Evolutionary conservation across 1,140 invertebrate species (phyloP), one percentile per base, ranked within the genome.

Genomic region (Cherax destructor): DNA sequence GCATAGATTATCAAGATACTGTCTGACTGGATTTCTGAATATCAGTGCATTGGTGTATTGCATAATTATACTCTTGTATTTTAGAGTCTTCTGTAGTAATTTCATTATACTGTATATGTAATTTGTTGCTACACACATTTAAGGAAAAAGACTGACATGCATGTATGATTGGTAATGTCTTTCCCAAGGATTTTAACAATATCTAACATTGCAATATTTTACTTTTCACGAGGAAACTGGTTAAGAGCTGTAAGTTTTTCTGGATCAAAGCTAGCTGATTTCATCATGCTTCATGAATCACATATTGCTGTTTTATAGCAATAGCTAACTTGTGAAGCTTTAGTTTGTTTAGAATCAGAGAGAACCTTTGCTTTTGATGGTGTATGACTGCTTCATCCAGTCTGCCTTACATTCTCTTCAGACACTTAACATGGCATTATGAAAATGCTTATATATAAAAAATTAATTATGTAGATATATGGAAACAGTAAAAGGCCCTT

Each of bases 191-290:
- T 85, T 65, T 50, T 65, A 80, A 50, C 30, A 56, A 78, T 49
- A 80, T 78, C 61, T 91, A 84, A 91, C 72, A 65, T 90, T 49
- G 52, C 76, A 83, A 78, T 91, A 77, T 77, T 84, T 78, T 84
- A 84, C 72, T 59, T 90, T 84, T 91, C 88, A 91, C 81, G 88
- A 91, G 88, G 88, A 91, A 91, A 91, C 88, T 84, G 83, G 84
- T 84, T 61, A 91, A 91, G 88, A 91, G 81, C 88, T 91, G 88
- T 91, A 91, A 91, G 88, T 91, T 61, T 85, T 85, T 77, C 49
- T 74, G 65, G 74, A 79, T 76, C 72, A 89, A 59, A 30, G 56
- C 61, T 65, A 65, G 56, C 50, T n/a, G 30, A 72, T 77, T 56
- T 47, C 61, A 30, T 77, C 79, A 50, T 83, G 79, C 88, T 83